A percentile compares a stretch with the other conserved stretches of the same genome.
Evolutionary conservation across 1,140 invertebrate genomes (phyloP).

Genomic region (Drosophila suzukii): DNA sequence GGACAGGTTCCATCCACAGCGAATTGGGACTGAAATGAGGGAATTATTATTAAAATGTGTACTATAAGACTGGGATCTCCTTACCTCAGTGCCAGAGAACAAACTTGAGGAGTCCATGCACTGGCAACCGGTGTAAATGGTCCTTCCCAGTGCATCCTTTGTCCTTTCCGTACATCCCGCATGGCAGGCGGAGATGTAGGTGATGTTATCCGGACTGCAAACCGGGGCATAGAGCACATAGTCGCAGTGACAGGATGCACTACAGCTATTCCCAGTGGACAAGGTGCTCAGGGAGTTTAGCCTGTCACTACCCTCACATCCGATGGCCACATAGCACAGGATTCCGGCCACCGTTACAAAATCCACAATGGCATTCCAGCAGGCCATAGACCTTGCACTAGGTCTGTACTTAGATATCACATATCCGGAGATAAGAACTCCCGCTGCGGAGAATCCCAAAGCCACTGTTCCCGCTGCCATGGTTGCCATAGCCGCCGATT

Average conservation of each 20-base stretch:
- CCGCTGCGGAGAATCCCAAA: conserved; percentile 89
- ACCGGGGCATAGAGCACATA: conserved; percentile 89
- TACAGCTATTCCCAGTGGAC: conserved; percentile 84
- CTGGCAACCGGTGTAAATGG: conserved; percentile 62
- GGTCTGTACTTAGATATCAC: conserved; percentile 89
- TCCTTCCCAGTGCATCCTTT: conserved; percentile 66
- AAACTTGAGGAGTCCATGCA: conserved; percentile 23
- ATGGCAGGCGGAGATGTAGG: conserved; percentile 90
- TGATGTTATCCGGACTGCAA: conserved; percentile 86
- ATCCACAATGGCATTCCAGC: conserved; percentile 90
- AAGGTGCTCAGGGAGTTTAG: conserved; percentile 41
- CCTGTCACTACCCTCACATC: conserved; percentile 86
- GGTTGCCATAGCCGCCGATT: conserved; percentile 88
- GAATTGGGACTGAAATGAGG: conserved; percentile 30
- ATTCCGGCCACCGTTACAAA: conserved; percentile 87
- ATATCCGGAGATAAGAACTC: conserved; percentile 88
- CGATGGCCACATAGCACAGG: conserved; percentile 88
- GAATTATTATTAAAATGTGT: too few species aligned
- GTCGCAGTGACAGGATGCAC: conserved; percentile 87
- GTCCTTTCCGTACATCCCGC: conserved; percentile 86
- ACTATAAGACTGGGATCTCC: accelerated
- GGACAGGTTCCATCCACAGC: conserved; percentile 86
- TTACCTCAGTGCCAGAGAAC: conserved; percentile 16
- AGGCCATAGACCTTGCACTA: conserved; percentile 87
- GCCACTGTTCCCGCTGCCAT: conserved; percentile 89